These are phyloP conservation scores for Drosophila rufa DNA, from an alignment of 1,140 invertebrate genomes.

Conservation along the genomic window DNA sequence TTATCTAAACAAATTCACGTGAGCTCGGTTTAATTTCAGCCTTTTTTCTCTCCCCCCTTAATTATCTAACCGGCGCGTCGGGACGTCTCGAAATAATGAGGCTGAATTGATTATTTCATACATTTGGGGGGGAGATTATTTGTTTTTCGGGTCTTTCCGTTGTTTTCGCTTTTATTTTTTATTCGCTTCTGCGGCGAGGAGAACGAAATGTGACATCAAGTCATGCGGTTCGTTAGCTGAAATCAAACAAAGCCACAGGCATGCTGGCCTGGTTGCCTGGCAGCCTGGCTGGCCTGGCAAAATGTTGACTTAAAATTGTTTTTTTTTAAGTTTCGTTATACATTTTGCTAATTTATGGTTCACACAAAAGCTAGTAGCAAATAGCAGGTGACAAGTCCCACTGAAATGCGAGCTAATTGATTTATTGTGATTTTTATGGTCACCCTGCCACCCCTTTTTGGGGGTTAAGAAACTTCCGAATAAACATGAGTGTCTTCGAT, in stretches of 20 bases:
- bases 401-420: constrained; percentile 22
- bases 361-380: constrained; percentile 39
- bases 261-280: constrained; percentile 22
- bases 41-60: constrained; percentile 6
- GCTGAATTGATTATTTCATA: constrained; percentile 58
- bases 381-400: constrained; percentile 33
- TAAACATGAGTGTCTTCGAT: neutral
- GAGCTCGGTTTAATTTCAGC: constrained; percentile 24
- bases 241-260: constrained; percentile 55
- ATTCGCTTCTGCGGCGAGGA: constrained; percentile 24
- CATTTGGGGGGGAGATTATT: constrained; percentile 32
- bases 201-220: constrained; percentile 60
- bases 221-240: constrained; percentile 67
- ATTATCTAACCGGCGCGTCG: constrained; percentile 24
- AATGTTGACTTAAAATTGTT: constrained; percentile 46
- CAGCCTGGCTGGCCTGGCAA: constrained; percentile 12
- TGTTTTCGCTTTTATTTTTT: constrained; percentile 17
- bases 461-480: neutral
- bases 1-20: constrained; percentile 67
- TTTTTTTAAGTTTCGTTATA: constrained; percentile 34
- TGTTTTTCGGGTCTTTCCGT: constrained; percentile 36
- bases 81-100: constrained; percentile 58
- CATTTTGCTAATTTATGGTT: constrained; percentile 53
- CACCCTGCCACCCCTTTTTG: neutral
- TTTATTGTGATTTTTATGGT: constrained; percentile 3